phyloP scores from a whole-genome alignment of 2,113 vertebrate species.

The Peromyscus maniculatus region DNA sequence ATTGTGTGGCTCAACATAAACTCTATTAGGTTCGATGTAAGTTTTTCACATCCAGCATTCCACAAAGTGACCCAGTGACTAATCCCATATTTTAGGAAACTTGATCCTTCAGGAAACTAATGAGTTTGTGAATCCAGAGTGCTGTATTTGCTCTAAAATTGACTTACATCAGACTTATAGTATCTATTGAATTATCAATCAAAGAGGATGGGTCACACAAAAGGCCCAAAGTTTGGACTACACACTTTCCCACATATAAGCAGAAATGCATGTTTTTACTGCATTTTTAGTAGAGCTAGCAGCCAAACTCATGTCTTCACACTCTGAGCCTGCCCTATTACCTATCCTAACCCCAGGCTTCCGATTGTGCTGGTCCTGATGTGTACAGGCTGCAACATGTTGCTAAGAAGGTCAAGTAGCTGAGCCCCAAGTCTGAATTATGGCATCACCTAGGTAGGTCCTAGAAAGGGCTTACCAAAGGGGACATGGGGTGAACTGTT shows the following conservation, averaged over 20 bases:
- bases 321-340: neutral
- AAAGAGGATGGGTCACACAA: neutral
- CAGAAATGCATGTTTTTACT: neutral
- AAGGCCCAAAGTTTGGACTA: neutral
- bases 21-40: accelerated
- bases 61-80: too few relatives aligned
- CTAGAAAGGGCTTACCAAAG: neutral
- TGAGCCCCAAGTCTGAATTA: neutral
- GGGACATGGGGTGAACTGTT: too few relatives aligned
- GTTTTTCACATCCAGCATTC: neutral
- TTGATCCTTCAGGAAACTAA: neutral
- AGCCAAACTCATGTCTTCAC: neutral
- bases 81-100: neutral
- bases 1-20: neutral
- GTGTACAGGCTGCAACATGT: neutral
- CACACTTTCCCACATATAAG: neutral
- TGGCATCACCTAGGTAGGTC: accelerated
- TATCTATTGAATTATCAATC: neutral
- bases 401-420: neutral
- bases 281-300: neutral
- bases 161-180: neutral
- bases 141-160: accelerated
- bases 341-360: too few relatives aligned
- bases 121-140: neutral
- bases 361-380: neutral